Evolutionary conservation across 2,797 vertebrate genomes (phyloP), one percentile per base, ranked within the genome.

Genomic region (Sphenopsis melanotis): DNA sequence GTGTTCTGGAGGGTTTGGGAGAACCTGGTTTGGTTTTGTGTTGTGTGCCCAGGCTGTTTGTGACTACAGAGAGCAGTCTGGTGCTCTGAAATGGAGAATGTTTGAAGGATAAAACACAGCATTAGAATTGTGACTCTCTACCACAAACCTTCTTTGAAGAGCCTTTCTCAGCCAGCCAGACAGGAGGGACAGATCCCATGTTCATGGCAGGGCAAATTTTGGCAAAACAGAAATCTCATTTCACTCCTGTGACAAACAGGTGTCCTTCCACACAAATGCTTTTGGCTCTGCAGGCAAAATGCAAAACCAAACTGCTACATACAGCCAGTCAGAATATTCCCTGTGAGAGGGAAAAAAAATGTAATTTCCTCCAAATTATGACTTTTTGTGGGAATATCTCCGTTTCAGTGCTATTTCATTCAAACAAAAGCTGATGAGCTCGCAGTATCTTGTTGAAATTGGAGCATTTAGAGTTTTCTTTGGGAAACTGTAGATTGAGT

Each of bases 181-280:
- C 55, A 47, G 42, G 36, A 53, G 21, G 7, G 20, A 47, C 2
- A 3, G 27, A 15, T 49, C 21, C 16, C 5, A 0, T 55, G 27
- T 30, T 86, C 26, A 3, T 12, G 9, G 27, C 34, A 53, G 50
- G 15, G 65, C 20, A 34, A 47, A n/a, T n/a, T n/a, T n/a, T n/a
- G n/a, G n/a, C n/a, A n/a, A n/a, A n/a, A n/a, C n/a, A n/a, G n/a
- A n/a, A n/a, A n/a, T n/a, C n/a, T n/a, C n/a, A n/a, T n/a, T n/a
- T n/a, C n/a, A 2, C 24, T 80, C 53, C 37, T 8, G 19, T 78
- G 64, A 74, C 44, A 85, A 74, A 42, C 1, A 2, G 0, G 0
- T 34, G 37, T 80, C 75, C 64, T 77, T 80, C 79, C 27, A 27
- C 14, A 14, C 11, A 55, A 76, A 50, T 1, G 2, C 59, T 56